Base-by-base conservation (phyloP, 2,888 invertebrate genomes). In the Druceiella hillmani region DNA sequence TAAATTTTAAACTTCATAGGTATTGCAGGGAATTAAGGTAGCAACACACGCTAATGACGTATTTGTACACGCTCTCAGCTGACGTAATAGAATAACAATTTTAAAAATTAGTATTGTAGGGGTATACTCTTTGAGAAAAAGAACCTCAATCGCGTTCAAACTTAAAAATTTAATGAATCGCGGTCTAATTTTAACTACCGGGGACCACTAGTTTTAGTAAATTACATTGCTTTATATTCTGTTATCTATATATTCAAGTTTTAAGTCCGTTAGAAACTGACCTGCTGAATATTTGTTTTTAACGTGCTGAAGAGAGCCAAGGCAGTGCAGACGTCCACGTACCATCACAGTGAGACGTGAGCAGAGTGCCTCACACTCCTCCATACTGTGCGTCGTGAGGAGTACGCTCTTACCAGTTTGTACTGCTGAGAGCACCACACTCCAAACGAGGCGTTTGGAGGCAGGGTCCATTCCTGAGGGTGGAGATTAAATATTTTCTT, bases 301-400 rank as follows among this genome's bases (percentile, higher is more conserved):
- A 36, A 69, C 56, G 44, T 84, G 79, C 51, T 85, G 83, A 40
- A 82, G 74, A 2, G 83, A 79, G 3, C 87, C 87, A 27, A 84
- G 63, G 52, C 82, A 85, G 55, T 75, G 72, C 46, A 87, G 76
- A 33, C 72, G 66, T 1, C 87, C 88, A 54, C 78, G 76, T 22
- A 83, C 87, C 87, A 88, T 87, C 41, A 88, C 81, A 22, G 83
- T 84, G 50, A 88, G 64, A 2, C 87, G 70, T 3, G 84, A 83
- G 57, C 88, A 88, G 22, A 88, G 64, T 15, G 83, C 85, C 64
- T 89, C 87, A 60, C 87, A 87, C 60, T 89, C 88, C 59, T 85
- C 85, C 85, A 89, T 87, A 52, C 66, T 66, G 60, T 69, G 69
- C 31, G 69, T 66, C 47, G 69, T 68, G 46, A 91, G 70, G 40